Conservation (phyloP, 2,888 invertebrate species). For the Lissocephala sabroskyi region DNA sequence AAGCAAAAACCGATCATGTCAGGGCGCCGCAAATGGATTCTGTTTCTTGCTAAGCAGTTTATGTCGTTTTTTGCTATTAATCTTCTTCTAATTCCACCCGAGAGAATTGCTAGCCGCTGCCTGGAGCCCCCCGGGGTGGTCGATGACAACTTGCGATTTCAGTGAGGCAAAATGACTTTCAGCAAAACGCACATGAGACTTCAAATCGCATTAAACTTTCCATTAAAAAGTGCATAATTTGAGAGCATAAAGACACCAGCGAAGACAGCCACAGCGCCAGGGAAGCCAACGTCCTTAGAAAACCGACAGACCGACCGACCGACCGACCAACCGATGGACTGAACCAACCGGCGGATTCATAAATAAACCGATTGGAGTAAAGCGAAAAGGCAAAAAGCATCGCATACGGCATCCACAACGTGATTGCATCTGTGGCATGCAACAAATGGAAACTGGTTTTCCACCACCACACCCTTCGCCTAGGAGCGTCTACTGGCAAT, state of each 20-base stretch:
- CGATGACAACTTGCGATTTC: too few relatives aligned
- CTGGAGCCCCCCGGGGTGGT: too few relatives aligned
- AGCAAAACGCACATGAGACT: too few relatives aligned
- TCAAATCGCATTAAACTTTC: conserved; percentile 25
- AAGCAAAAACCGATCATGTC: too few relatives aligned
- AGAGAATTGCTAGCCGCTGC: too few relatives aligned
- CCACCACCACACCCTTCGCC: neutral
- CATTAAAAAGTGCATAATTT: conserved; percentile 27
- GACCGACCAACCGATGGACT: too few relatives aligned
- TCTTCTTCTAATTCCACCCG: too few relatives aligned
- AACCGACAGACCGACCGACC: conserved; percentile 17
- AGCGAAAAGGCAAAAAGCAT: neutral
- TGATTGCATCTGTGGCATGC: conserved; percentile 16
- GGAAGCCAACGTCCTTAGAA: neutral
- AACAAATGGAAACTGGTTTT: conserved; percentile 3
- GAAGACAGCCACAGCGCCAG: too few relatives aligned
- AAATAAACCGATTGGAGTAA: conserved; percentile 13
- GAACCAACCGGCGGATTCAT: conserved; percentile 7
- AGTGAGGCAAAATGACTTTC: too few relatives aligned
- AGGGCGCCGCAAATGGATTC: too few relatives aligned
- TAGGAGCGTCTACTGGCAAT: neutral
- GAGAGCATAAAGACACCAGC: neutral
- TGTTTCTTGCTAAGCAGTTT: too few relatives aligned
- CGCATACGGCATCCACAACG: neutral
- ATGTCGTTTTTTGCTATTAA: too few relatives aligned